A percentile compares a stretch with the other conserved stretches of the same genome.
Evolutionary conservation across 2,888 invertebrate species (phyloP).

Genomic region (Brachyptera risi): DNA sequence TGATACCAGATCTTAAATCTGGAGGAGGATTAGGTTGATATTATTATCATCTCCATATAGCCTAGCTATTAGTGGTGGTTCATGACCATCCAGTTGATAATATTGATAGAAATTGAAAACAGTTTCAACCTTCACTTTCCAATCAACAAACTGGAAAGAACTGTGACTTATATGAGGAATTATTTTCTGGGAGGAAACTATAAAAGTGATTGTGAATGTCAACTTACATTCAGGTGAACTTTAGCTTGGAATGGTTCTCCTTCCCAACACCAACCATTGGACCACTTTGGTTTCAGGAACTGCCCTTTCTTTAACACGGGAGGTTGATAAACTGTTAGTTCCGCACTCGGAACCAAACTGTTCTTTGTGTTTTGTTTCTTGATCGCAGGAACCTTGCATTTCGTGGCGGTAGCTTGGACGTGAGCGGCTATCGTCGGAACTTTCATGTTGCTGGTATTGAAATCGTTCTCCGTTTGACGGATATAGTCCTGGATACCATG

Average conservation of each 20-base stretch:
- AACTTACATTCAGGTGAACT: slow-evolving; percentile 84
- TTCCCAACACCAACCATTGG: slow-evolving; percentile 91
- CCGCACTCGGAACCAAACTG: neutral
- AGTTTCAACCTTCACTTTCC: no score
- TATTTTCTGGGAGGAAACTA: neutral
- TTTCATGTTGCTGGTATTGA: neutral
- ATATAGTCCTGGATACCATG: slow-evolving; percentile 15
- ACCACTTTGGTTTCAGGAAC: slow-evolving; percentile 60
- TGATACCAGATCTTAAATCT: no score
- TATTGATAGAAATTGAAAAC: no score
- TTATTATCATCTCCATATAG: no score
- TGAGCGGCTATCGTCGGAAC: slow-evolving; percentile 33
- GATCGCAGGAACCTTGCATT: neutral
- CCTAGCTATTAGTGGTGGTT: no score
- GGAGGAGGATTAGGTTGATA: no score
- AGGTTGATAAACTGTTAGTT: neutral
- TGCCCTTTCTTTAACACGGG: neutral
- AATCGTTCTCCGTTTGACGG: neutral
- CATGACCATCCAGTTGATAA: no score
- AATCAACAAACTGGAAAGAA: no score
- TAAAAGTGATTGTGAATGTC: neutral
- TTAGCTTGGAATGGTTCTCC: slow-evolving; percentile 77
- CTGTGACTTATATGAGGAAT: neutral
- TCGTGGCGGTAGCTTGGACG: neutral
- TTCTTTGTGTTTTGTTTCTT: slow-evolving; percentile 36